Evolutionary conservation across 92 coral and sea anemone genomes (phyloP).

Genomic region (Porites cylindrica): DNA sequence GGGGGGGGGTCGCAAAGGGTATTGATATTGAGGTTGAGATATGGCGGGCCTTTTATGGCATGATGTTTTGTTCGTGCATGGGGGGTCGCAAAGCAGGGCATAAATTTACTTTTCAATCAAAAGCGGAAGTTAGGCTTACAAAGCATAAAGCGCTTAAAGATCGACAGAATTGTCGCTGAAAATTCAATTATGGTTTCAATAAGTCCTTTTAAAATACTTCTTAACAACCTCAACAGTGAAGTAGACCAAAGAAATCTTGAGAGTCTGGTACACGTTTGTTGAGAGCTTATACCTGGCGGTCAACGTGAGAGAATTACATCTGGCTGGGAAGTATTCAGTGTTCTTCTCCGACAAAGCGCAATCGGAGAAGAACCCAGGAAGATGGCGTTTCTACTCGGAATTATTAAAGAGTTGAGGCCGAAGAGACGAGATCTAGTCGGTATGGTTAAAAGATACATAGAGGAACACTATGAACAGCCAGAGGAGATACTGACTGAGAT

Average conservation of each 20-base stretch:
- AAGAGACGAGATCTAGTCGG: constrained; percentile 69
- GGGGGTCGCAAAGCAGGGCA: background rate
- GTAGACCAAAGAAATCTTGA: constrained; percentile 66
- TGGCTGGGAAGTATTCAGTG: constrained; percentile 74
- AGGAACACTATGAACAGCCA: constrained; percentile 43
- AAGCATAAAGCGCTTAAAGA: background rate
- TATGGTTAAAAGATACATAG: constrained; percentile 66
- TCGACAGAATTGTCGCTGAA: background rate
- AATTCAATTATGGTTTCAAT: constrained; percentile 24
- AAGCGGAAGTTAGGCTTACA: background rate
- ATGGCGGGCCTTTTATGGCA: no score
- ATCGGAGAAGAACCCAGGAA: constrained; percentile 72
- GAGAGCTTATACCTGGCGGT: constrained; percentile 58
- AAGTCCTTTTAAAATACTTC: constrained; percentile 71
- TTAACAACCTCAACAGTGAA: constrained; percentile 86
- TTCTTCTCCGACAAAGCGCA: constrained; percentile 65
- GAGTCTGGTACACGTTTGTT: constrained; percentile 76
- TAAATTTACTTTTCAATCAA: background rate
- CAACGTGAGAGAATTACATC: constrained; percentile 58
- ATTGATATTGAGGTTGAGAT: no score
- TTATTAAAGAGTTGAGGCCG: constrained; percentile 73
- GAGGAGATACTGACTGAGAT: constrained; percentile 3
- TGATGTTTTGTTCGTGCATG: no score
- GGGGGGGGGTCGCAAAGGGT: no score
- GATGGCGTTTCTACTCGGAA: constrained; percentile 59